phyloP scores from a whole-genome alignment of 2,888 invertebrate genomes.

The Pristionchus maxplancki region DNA sequence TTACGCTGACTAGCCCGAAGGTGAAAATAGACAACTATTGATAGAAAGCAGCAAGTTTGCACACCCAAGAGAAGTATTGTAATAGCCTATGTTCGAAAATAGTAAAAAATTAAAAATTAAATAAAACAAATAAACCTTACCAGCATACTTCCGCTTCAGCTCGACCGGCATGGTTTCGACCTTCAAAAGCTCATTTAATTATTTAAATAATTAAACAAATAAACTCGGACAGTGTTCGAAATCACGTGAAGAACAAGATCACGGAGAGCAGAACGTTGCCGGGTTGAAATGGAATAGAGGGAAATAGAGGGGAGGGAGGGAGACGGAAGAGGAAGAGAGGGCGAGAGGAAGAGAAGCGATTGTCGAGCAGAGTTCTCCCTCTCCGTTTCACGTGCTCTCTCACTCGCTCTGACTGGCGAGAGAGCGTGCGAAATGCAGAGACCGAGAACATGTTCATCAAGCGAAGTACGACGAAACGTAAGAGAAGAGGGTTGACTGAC shows the following conservation, averaged over 20 bases:
- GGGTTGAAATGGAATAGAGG: constrained; percentile 21
- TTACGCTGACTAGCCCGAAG: too few relatives aligned
- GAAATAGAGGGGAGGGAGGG: constrained; percentile 15
- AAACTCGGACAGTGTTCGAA: not conserved
- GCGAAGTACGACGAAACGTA: too few relatives aligned
- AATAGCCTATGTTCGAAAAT: too few relatives aligned
- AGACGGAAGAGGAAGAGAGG: constrained; percentile 43
- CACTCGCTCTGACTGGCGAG: not conserved
- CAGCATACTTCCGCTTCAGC: constrained; percentile 27
- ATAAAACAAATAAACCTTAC: too few relatives aligned
- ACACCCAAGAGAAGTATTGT: too few relatives aligned
- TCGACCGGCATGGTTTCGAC: constrained; percentile 4
- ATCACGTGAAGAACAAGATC: not conserved
- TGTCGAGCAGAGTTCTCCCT: not conserved
- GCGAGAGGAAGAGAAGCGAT: constrained; percentile 15
- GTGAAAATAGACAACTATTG: too few relatives aligned
- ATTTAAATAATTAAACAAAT: not conserved
- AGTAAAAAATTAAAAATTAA: too few relatives aligned
- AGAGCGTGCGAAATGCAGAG: too few relatives aligned
- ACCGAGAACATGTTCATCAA: not conserved
- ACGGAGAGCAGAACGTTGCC: constrained; percentile 53
- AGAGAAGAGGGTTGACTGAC: not conserved
- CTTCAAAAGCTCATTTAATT: not conserved
- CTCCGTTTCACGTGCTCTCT: too few relatives aligned
- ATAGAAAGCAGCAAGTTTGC: too few relatives aligned